Evolutionary conservation across 2,888 invertebrate genomes (phyloP), one percentile per base, ranked within the genome.

Genomic region (Sinohyriopsis cumingii): DNA sequence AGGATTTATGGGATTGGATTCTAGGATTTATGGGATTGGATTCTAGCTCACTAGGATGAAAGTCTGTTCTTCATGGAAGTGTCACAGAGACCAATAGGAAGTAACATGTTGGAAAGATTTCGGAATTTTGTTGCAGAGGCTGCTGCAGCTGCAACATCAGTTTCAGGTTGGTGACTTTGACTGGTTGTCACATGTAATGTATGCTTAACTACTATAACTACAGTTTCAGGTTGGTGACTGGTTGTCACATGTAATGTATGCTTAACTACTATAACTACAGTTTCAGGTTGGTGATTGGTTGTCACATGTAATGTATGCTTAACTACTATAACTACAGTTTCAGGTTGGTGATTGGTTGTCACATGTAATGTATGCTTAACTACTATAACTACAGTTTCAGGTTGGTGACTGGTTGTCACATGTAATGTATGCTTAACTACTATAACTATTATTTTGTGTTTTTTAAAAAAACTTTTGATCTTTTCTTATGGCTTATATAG

Each of bases 91-190:
- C 73, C 73, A 19, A 73, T 73, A 72, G 77, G 77, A 60, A 66
- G 69, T 59, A 77, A 71, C 65, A 83, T 83, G 83, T 71, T 83
- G 69, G 83, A 83, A 67, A 75, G 83, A 69, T 83, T 83, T 72
- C 79, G 83, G 59, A 82, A 78, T 76, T 76, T 83, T 65, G 79
- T 83, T 62, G 76, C 81, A 22, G 83, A 83, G 61, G 83, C 82
- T 67, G 77, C 81, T 18, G 77, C 80, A 25, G 78, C 82, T 28
- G 75, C 79, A 18, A 70, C 77, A 33, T 74, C 75, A 33, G 77
- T 77, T 63, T 77, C 77, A 77, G 77, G 77, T 77, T 45, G 20
- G 65, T 9, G 45, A 45, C n/a, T 56, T 1, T 65, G 33, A 33
- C 33, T 45, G 45, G 45, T 45, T 45, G 45, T 45, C 4, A 45